Percentiles rank a stretch among this genome's conserved stretches.
These are phyloP conservation scores for Passer domesticus DNA, from an alignment of 2,113 vertebrate genomes.

Conservation along the genomic window DNA sequence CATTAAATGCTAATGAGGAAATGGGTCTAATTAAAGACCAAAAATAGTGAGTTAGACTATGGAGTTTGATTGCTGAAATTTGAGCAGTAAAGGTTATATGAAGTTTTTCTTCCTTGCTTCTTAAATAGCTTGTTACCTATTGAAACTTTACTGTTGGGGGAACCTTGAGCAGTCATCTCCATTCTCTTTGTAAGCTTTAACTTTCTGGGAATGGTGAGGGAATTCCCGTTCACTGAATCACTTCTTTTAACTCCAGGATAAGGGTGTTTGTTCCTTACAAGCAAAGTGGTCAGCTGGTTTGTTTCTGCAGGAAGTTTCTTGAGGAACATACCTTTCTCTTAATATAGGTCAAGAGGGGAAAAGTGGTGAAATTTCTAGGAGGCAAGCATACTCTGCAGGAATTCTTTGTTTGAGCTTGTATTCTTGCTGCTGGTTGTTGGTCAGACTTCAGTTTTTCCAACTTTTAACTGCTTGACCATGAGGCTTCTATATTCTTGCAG, in stretches of 20 bases:
- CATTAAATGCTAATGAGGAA: neutral
- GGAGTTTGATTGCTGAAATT: neutral
- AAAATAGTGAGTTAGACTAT: neutral
- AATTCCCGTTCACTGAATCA: neutral
- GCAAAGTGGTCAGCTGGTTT: neutral
- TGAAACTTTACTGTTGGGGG: neutral
- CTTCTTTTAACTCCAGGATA: neutral
- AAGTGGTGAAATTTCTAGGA: neutral
- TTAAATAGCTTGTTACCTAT: neutral
- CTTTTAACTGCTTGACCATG: neutral
- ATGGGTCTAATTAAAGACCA: neutral
- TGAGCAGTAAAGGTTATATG: neutral
- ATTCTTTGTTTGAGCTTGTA: neutral
- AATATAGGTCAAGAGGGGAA: neutral
- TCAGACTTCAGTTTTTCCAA: neutral
- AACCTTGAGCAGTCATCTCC: neutral
- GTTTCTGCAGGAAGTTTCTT: neutral
- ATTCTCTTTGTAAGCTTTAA: neutral
- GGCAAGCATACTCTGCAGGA: neutral
- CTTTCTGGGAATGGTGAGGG: neutral
- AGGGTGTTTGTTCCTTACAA: neutral
- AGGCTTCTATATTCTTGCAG: neutral
- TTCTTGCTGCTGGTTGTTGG: neutral
- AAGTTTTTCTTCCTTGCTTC: neutral
- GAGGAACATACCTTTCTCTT: neutral